phyloP scores from a whole-genome alignment of 2,797 vertebrate genomes.

The Acrossocheilus fasciatus region DNA sequence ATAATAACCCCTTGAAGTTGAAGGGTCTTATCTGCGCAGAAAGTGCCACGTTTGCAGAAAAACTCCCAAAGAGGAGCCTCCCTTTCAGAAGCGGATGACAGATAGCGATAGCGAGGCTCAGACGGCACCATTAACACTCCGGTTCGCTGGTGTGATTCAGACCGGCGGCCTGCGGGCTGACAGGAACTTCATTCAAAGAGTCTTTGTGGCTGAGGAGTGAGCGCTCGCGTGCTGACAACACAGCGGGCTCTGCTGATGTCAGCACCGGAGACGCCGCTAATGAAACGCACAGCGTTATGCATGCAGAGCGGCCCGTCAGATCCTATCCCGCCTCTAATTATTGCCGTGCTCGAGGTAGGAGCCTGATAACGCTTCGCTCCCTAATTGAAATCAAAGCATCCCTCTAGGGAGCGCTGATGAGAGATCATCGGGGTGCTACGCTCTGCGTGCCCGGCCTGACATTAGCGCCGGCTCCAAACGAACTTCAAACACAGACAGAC shows the following conservation, averaged over 20 bases:
- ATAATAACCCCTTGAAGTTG: not conserved
- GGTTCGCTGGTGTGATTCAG: conserved; percentile 38
- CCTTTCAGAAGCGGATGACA: conserved; percentile 38
- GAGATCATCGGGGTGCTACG: conserved; percentile 27
- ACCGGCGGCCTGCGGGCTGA: conserved; percentile 40
- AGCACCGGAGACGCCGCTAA: conserved; percentile 46
- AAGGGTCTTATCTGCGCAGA: conserved; percentile 8
- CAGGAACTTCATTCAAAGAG: conserved; percentile 49
- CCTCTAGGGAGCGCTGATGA: conserved; percentile 33
- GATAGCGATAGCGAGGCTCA: conserved; percentile 42
- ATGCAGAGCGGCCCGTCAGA: conserved; percentile 37
- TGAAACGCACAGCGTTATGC: conserved; percentile 53
- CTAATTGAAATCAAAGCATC: conserved; percentile 54
- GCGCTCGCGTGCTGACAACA: conserved; percentile 22
- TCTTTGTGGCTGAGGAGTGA: conserved; percentile 34
- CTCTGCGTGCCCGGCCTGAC: not conserved
- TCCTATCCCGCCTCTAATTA: conserved; percentile 35
- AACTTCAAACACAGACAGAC: not conserved
- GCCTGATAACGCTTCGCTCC: conserved; percentile 30
- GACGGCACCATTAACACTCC: conserved; percentile 44
- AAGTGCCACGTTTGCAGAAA: conserved; percentile 12
- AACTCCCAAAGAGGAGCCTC: conserved; percentile 7
- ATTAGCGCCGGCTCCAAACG: conserved; percentile 21
- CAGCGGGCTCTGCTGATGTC: conserved; percentile 53
- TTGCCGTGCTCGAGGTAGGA: conserved; percentile 36